Base-by-base conservation (phyloP, 2,888 invertebrate species). In the Himalopsyche tibetana region DNA sequence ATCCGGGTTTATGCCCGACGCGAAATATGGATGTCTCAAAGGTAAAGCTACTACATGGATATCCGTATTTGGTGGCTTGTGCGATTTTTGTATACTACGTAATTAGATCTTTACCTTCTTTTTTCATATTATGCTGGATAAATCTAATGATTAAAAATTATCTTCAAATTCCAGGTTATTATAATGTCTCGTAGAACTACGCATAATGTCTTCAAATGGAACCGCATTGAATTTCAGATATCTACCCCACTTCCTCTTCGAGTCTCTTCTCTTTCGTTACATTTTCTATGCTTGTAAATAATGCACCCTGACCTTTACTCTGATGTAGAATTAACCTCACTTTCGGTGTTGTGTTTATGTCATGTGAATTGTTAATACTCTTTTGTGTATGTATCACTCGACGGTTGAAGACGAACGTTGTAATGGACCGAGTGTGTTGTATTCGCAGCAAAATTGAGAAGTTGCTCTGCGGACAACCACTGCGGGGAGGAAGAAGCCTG, bases 21-120 rank as follows among this genome's bases (percentile, higher is more conserved):
- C 96, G 92, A 96, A 96, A 94, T 96, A 96, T 94, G 98, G 98
- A 96, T 98, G 98, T 95, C 95, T 97, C 94, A 97, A 97, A 98
- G 98, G 98, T 98, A 98, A 97, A 94, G 90, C 90, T 92, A 91
- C 90, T 89, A 90, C 89, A 88, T 87, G 88, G 87, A 88, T 88
- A 87, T 86, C 89, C 88, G 87, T 88, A 87, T 89, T 84, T 84
- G 88, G 87, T 88, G 88, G 89, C 87, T 88, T 89, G 89, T 88
- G 88, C 87, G 88, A 88, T 88, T 85, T 81, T 87, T 85, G 87
- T 87, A 87, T 85, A 85, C 85, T 83, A 80, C 88, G 88, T 88
- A 88, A 88, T 88, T 88, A 88, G 90, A 88, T 92, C 91, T 91
- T 80, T 88, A 88, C 86, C 86, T 91, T 91, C 90, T 88, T 88